These are phyloP conservation scores for Hyperoplus lanceolatus DNA, from an alignment of 2,797 vertebrate species.

Conservation along the genomic window DNA sequence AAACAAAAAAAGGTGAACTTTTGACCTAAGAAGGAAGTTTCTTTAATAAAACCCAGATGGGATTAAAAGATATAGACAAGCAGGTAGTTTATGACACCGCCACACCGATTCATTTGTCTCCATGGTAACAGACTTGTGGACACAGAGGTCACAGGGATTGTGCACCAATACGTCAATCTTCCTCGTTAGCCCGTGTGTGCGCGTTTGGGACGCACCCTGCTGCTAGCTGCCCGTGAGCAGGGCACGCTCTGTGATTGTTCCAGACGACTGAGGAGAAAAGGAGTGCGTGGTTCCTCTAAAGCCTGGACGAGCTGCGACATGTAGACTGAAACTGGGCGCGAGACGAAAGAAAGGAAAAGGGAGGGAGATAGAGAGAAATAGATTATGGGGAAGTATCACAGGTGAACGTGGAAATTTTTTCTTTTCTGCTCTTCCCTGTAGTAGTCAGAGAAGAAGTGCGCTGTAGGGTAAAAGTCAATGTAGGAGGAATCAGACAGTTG, in stretches of 20 bases:
- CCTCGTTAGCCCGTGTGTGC: conserved; percentile 24
- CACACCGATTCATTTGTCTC: conserved; percentile 27
- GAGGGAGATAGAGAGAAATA: conserved; percentile 69
- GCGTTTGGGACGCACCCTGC: conserved; percentile 62
- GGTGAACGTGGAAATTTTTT: conserved; percentile 50
- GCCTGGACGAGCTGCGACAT: conserved; percentile 75
- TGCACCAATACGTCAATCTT: conserved; percentile 41
- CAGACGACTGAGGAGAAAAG: conserved; percentile 69
- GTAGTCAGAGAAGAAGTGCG: neutral
- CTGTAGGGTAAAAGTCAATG: neutral
- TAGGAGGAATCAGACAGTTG: too few relatives aligned
- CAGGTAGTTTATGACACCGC: neutral
- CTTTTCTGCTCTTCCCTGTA: neutral
- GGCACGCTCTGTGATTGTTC: conserved; percentile 68
- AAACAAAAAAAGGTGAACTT: neutral
- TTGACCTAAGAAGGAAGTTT: conserved; percentile 7
- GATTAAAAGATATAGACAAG: neutral
- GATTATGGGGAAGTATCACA: conserved; percentile 67
- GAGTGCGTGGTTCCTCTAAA: conserved; percentile 72
- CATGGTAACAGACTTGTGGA: conserved; percentile 26
- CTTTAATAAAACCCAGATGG: neutral
- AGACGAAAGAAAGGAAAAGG: conserved; percentile 72
- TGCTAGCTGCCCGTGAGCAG: conserved; percentile 58
- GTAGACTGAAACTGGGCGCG: conserved; percentile 86
- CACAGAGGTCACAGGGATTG: conserved; percentile 52